phyloP scores from a whole-genome alignment of 2,888 invertebrate genomes.

The Drosophila nr. perissopoda region DNA sequence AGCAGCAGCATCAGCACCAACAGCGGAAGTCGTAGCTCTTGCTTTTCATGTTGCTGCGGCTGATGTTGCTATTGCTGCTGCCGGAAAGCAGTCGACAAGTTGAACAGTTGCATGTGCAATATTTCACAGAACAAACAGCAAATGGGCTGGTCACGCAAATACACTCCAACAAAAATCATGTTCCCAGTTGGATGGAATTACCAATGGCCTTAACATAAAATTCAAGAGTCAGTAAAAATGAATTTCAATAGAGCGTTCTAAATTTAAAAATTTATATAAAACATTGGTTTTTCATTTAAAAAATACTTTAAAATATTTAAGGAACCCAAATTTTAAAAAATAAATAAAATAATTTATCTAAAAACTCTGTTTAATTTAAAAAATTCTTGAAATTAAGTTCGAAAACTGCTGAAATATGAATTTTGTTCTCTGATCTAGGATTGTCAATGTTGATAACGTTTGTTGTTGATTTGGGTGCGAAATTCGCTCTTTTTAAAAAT shows the following conservation, averaged over 20 bases:
- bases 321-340: neutral
- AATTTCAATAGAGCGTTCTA: neutral
- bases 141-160: constrained; percentile 34
- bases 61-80: constrained; percentile 17
- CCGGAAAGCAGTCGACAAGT: constrained; percentile 70
- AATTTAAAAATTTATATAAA: neutral
- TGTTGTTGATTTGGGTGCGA: neutral
- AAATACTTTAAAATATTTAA: neutral
- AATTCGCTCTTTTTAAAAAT: neutral
- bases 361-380: neutral
- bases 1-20: neutral
- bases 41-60: constrained; percentile 34
- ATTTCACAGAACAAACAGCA: constrained; percentile 55
- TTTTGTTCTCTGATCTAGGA: neutral
- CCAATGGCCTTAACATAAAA: neutral
- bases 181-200: neutral
- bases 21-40: constrained; percentile 73
- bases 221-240: neutral
- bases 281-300: neutral
- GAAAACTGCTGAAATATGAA: neutral
- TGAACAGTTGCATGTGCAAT: constrained; percentile 67
- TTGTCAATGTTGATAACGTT: neutral
- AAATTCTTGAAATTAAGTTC: neutral
- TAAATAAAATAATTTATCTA: no score
- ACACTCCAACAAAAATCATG: neutral